Evolutionary conservation across 2,888 invertebrate genomes (phyloP), one percentile per base, ranked within the genome.

Genomic region (Phalera bucephala): DNA sequence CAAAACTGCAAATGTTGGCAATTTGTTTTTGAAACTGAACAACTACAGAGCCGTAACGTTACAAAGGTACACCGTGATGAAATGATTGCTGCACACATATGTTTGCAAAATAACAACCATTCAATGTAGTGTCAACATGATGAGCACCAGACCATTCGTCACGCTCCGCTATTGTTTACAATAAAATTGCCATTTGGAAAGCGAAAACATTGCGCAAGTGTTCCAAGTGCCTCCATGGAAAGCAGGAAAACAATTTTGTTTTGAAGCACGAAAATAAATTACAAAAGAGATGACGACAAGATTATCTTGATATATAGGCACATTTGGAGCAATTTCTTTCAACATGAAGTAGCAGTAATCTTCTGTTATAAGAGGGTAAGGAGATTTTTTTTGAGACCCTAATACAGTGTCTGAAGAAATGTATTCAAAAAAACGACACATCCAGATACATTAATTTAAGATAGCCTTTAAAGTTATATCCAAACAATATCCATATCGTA

Each of bases 41-140:
- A 15, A 36, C 47, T 40, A 29, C 40, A n/a, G n/a, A n/a, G n/a
- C n/a, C 8, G 3, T 29, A 11, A 29, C 28, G 35, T 10, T 33
- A 11, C 42, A 50, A 28, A 42, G 36, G 52, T 50, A 53, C 53
- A 55, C 14, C 27, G 58, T 62, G 55, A 62, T 59, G 57, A 58
- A 57, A 51, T 43, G 49, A 50, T 52, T 38, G 38, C 14, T 46
- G 43, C 50, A 46, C 42, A 52, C 45, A 42, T 42, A 36, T 45
- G 37, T 47, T 65, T 67, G 59, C 61, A 51, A 56, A 65, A 65
- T 50, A 43, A 42, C 44, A 46, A 27, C 48, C 52, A 64, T 61
- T 53, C 44, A 43, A 46, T 47, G 48, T 41, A 52, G 39, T 54
- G 53, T 50, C 56, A 59, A 52, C 42, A 37, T 47, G 45, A 50